Conservation (phyloP, 1,140 invertebrate species). For the Cyphomyrmex costatus region DNA sequence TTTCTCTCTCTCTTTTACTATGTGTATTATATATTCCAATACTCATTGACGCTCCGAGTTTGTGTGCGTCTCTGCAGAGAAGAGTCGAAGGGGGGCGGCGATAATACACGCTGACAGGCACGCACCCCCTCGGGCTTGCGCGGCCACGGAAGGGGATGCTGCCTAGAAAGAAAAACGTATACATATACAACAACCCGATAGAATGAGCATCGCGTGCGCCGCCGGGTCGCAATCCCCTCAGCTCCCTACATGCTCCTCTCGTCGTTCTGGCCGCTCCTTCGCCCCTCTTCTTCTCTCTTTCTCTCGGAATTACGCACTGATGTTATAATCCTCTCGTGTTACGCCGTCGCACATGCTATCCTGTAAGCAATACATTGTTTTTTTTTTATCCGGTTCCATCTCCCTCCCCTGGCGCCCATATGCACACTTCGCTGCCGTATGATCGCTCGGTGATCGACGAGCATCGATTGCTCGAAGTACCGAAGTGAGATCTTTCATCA, state of each 20-base stretch:
- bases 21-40: slow-evolving; percentile 75
- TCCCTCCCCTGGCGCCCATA: slow-evolving; percentile 69
- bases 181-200: slow-evolving; percentile 80
- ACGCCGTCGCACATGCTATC: slow-evolving; percentile 84
- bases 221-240: slow-evolving; percentile 39
- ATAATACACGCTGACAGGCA: slow-evolving; percentile 85
- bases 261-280: not conserved
- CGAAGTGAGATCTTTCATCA: slow-evolving; percentile 7
- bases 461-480: slow-evolving; percentile 33
- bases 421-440: slow-evolving; percentile 76
- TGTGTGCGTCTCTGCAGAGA: slow-evolving; percentile 43
- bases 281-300: not conserved
- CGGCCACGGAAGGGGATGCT: slow-evolving; percentile 68
- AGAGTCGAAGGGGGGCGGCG: slow-evolving; percentile 74
- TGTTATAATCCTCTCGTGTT: slow-evolving; percentile 87
- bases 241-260: not conserved
- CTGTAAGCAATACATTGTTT: slow-evolving; percentile 82
- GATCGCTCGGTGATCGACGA: slow-evolving; percentile 56
- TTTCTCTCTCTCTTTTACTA: not conserved
- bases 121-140: slow-evolving; percentile 78
- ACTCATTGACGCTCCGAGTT: slow-evolving; percentile 62
- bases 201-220: slow-evolving; percentile 79
- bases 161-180: slow-evolving; percentile 76
- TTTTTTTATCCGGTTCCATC: slow-evolving; percentile 58
- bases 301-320: slow-evolving; percentile 84